A percentile compares a stretch with the other conserved stretches of the same genome.
phyloP scores from a whole-genome alignment of 2,888 invertebrate genomes.

The Erebia epiphron region DNA sequence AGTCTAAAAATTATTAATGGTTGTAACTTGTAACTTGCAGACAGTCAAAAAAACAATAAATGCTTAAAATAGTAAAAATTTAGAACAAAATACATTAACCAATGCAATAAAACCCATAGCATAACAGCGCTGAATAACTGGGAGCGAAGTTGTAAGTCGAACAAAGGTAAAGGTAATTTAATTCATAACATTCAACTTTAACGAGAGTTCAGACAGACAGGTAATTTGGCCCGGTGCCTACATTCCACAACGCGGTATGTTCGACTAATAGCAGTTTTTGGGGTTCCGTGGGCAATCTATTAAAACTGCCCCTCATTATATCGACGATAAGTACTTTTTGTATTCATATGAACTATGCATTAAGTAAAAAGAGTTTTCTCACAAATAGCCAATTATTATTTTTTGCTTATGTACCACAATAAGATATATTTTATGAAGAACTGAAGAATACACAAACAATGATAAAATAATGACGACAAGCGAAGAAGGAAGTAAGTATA shows the following conservation, averaged over 20 bases:
- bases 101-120: background rate
- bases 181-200: slow-evolving; percentile 57
- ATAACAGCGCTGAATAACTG: slow-evolving; percentile 1
- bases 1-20: no score
- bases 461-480: no score
- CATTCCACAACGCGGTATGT: slow-evolving; percentile 61
- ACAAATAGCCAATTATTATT: no score
- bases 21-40: no score
- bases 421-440: no score
- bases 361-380: no score
- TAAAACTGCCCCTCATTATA: background rate
- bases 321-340: background rate
- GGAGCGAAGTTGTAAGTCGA: slow-evolving; percentile 25
- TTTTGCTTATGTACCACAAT: no score
- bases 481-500: no score
- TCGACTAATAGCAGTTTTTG: slow-evolving; percentile 51
- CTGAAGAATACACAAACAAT: no score
- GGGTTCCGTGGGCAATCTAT: slow-evolving; percentile 7
- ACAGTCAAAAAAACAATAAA: no score
- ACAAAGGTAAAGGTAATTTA: slow-evolving; percentile 55
- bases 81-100: background rate
- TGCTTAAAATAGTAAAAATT: background rate
- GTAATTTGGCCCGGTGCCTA: slow-evolving; percentile 71
- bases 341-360: no score
- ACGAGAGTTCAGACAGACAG: slow-evolving; percentile 57